phyloP scores from a whole-genome alignment of 2,113 vertebrate species.

The Glaucidium brasilianum region DNA sequence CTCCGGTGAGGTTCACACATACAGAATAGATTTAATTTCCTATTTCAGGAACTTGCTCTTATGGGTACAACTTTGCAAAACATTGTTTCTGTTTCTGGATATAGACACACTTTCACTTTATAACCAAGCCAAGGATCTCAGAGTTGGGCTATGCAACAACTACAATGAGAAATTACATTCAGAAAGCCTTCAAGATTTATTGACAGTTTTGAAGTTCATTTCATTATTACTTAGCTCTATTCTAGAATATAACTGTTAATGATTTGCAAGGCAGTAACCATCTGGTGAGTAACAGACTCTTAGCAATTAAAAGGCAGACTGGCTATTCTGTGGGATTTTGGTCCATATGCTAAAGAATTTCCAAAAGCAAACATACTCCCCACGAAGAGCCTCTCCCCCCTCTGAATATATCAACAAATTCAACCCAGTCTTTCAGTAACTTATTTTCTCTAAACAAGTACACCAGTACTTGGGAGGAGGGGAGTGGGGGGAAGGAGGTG shows the following conservation, averaged over 20 bases:
- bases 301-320: not conserved
- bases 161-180: not conserved
- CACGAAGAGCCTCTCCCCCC: not conserved
- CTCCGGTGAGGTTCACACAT: not conserved
- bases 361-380: not conserved
- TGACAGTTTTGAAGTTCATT: not conserved
- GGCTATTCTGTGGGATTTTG: not conserved
- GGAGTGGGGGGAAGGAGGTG: not conserved
- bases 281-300: not conserved
- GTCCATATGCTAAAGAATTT: not conserved
- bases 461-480: accelerated
- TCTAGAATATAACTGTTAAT: not conserved
- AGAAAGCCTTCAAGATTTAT: not conserved
- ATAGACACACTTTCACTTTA: not conserved
- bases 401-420: accelerated
- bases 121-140: not conserved
- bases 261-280: not conserved
- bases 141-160: not conserved
- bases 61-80: not conserved
- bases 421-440: not conserved
- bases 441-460: not conserved
- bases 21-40: not conserved
- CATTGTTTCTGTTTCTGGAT: not conserved
- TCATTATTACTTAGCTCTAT: not conserved
- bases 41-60: not conserved